Evolutionary conservation across 2,888 invertebrate species (phyloP), one percentile per base, ranked within the genome.

Genomic region (Liopterus haemorrhoidalis): DNA sequence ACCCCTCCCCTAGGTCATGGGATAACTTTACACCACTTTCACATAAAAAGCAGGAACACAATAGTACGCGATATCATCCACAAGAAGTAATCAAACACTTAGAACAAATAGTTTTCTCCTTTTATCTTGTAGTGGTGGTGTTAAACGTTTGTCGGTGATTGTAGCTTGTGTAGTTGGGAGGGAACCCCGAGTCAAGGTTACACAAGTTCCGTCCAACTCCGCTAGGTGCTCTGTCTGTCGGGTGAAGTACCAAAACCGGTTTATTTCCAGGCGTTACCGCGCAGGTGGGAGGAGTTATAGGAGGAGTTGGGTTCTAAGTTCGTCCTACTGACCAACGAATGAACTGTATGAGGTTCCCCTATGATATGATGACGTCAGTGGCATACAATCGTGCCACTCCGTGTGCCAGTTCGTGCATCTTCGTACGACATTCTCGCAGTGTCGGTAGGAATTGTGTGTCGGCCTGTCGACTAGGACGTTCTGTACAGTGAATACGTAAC

Each of bases 121-220:
- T n/a, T n/a, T n/a, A n/a, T n/a, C n/a, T n/a, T n/a, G n/a, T n/a
- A n/a, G n/a, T n/a, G n/a, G n/a, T n/a, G n/a, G n/a, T n/a, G n/a
- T n/a, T n/a, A n/a, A n/a, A n/a, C n/a, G n/a, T n/a, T n/a, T n/a
- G n/a, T n/a, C n/a, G n/a, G n/a, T n/a, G n/a, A n/a, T n/a, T n/a
- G n/a, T n/a, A n/a, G n/a, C n/a, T n/a, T n/a, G n/a, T n/a, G n/a
- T n/a, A 41, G 37, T 38, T 28, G 46, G 32, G 46, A 30, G 32
- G 55, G 55, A 59, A 58, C 58, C 58, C 51, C 55, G 54, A 60
- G 62, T 64, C 65, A 66, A 66, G 65, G 65, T 64, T 64, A 64
- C 54, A 55, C 57, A 57, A 61, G 60, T 63, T 59, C 54, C 63
- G 59, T 60, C 57, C 59, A 60, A 41, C 41, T 53, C 57, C 59